Conservation (phyloP, 2,888 invertebrate genomes). For the Cheilosia impressa region DNA sequence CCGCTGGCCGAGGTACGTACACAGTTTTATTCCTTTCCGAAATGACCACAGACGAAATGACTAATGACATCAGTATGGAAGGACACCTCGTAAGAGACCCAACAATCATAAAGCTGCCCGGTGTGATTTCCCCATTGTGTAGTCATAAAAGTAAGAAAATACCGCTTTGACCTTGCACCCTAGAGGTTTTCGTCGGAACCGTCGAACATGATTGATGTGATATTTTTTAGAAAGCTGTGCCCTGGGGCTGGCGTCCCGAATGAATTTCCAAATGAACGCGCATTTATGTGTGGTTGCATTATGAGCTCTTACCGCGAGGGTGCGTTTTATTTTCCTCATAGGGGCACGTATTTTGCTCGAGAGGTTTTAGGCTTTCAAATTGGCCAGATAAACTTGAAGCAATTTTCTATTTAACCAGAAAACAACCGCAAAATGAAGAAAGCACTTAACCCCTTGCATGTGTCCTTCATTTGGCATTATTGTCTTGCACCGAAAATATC, state of each 20-base stretch:
- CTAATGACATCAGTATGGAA: conserved; percentile 56
- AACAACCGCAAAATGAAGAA: not conserved
- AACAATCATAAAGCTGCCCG: conserved; percentile 47
- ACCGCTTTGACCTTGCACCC: conserved; percentile 13
- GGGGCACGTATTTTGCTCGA: no score
- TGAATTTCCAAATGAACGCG: conserved; percentile 24
- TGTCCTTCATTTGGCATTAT: not conserved
- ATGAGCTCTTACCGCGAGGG: not conserved
- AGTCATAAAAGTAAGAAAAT: conserved; percentile 34
- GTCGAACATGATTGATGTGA: conserved; percentile 50
- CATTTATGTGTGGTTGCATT: not conserved
- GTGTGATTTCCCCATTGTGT: conserved; percentile 40
- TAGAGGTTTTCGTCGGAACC: not conserved
- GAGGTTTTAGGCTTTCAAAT: no score
- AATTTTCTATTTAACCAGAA: not conserved
- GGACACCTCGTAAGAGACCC: conserved; percentile 36
- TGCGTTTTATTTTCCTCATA: not conserved
- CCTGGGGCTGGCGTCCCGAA: not conserved
- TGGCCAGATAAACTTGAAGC: no score
- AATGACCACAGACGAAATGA: conserved; percentile 57
- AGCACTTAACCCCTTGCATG: not conserved
- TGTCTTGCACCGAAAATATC: conserved; percentile 17
- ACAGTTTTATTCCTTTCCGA: conserved; percentile 12
- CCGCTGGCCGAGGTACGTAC: conserved; percentile 24
- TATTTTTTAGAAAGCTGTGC: conserved; percentile 13